Base-by-base conservation (phyloP, 2,888 invertebrate genomes). In the Conchocele bisecta region DNA sequence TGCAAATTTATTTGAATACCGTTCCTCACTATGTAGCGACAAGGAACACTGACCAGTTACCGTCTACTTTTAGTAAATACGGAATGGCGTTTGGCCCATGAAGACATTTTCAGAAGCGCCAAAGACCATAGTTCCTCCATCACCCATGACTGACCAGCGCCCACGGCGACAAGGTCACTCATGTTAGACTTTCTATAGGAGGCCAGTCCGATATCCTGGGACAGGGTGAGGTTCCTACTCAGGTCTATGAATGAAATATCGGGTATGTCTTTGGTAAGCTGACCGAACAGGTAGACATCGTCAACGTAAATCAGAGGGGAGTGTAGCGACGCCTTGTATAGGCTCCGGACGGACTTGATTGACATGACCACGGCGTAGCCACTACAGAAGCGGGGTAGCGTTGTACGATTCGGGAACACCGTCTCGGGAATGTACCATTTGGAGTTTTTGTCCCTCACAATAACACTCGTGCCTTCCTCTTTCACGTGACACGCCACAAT, bases 151-250 rank as follows among this genome's bases (percentile, higher is more conserved):
- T 75, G 65, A 54, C 66, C 46, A 0, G 79, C 77, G 28, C 42
- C 44, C 2, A 70, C 51, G 29, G 54, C 77, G 3, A 80, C 48
- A 29, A 60, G 54, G 15, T 59, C 7, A 17, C 58, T 48, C 17
- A 46, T 61, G 5, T 60, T 56, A 2, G 56, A 46, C 6, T 64
- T 64, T 39, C 71, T 46, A 37, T 83, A 85, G 26, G 76, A 72
- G 28, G 77, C 42, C 28, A 83, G 41, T 50, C 75, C 83, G 29
- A 57, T 46, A 33, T 77, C 76, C 54, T 75, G 76, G 39, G 96
- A 96, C 57, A 97, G 93, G 5, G 96, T 97, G 65, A 98, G 97
- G 91, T 97, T 97, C 92, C 96, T 96, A 7, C 97, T 93, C 77
- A 97, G 60, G 63, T 84, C 77, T 20, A 86, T 69, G 59, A 79